Conservation (phyloP, 2,113 vertebrate genomes). For the Penelope pileata region DNA sequence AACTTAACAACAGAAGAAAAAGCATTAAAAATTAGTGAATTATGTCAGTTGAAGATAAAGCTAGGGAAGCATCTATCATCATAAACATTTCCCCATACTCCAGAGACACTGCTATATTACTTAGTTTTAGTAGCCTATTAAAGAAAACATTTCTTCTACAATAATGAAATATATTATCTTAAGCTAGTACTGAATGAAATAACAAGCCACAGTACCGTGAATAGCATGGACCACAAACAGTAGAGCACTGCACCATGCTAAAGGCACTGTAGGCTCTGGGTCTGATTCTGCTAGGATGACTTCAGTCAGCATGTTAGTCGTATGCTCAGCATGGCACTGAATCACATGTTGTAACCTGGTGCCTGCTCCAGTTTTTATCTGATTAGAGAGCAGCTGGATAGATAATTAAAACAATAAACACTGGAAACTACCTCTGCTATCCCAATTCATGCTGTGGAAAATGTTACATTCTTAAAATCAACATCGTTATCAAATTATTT, state of each 20-base stretch:
- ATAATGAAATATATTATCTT: not conserved
- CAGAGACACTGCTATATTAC: not conserved
- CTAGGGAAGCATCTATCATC: not conserved
- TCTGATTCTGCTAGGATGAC: not conserved
- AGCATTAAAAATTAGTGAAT: not conserved
- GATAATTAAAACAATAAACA: not conserved
- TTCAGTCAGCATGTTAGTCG: not conserved
- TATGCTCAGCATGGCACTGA: not conserved
- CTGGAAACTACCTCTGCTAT: not conserved
- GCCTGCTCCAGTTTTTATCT: not conserved
- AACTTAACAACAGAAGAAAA: not conserved
- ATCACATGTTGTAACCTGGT: not conserved
- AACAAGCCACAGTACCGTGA: not conserved
- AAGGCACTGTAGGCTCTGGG: rapidly evolving
- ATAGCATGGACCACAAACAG: not conserved
- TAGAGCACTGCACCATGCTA: not conserved
- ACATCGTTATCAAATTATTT: not conserved
- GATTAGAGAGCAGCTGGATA: not conserved
- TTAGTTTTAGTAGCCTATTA: not conserved
- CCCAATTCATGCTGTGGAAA: not conserved
- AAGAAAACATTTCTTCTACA: not conserved
- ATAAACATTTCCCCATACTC: not conserved
- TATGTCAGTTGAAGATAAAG: not conserved
- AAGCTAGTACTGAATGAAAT: not conserved
- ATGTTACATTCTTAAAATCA: not conserved